Conservation (phyloP, 2,797 vertebrate species). For the Rhodeus uyekii region DNA sequence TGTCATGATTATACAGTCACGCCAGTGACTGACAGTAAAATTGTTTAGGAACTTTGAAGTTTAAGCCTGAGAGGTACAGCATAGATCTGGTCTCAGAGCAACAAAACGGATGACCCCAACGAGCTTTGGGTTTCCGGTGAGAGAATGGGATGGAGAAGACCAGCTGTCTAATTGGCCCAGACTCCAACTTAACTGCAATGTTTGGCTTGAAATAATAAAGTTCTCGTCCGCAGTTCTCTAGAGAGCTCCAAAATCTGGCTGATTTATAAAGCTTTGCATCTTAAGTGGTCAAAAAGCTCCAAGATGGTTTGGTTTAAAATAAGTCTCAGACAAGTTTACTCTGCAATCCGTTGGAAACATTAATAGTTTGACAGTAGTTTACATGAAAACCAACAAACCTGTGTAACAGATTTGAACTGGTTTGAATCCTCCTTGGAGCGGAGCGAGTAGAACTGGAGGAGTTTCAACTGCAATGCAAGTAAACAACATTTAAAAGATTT, state of each 20-base stretch:
- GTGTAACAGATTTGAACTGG: too few species aligned
- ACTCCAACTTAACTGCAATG: not conserved
- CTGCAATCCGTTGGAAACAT: not conserved
- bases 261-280: slow-evolving; percentile 17
- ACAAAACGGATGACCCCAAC: not conserved
- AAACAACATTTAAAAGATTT: not conserved
- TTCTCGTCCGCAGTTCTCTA: not conserved
- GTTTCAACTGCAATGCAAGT: not conserved
- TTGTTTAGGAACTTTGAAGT: not conserved
- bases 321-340: not conserved
- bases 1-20: not conserved
- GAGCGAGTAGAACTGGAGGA: too few species aligned
- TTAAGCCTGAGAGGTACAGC: not conserved
- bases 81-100: not conserved
- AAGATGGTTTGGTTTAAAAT: slow-evolving; percentile 13
- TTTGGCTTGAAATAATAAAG: slow-evolving; percentile 15
- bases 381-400: not conserved
- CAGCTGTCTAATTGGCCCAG: not conserved
- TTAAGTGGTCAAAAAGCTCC: not conserved
- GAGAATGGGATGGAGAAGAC: not conserved
- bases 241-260: not conserved
- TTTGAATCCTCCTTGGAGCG: too few species aligned
- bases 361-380: slow-evolving; percentile 8
- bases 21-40: not conserved
- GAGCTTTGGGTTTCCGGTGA: not conserved